phyloP scores from a whole-genome alignment of 1,140 invertebrate species.

The Cydia fagiglandana region DNA sequence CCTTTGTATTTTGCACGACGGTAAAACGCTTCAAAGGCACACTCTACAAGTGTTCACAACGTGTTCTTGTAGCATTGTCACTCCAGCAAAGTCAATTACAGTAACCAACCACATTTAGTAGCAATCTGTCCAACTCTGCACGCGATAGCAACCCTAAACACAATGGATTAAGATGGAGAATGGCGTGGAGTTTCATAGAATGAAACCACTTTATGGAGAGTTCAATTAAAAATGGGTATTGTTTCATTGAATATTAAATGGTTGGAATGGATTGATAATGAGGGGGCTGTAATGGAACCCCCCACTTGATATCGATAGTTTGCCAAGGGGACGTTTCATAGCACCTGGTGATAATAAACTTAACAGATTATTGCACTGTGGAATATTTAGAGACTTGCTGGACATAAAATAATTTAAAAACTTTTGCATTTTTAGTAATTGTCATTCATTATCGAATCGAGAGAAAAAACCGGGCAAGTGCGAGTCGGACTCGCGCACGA shows the following conservation, averaged over 20 bases:
- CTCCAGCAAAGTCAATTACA: conserved; percentile 22
- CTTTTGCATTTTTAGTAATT: no score
- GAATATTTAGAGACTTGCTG: background rate
- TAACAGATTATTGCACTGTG: background rate
- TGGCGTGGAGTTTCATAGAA: conserved; percentile 4
- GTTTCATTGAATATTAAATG: conserved; percentile 31
- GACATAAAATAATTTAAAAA: background rate
- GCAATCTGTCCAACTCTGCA: conserved; percentile 7
- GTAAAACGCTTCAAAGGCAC: background rate
- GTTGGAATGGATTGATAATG: conserved; percentile 9
- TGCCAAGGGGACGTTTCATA: background rate
- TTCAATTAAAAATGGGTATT: conserved; percentile 27
- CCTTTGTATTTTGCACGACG: background rate
- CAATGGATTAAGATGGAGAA: background rate
- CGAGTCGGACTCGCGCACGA: no score
- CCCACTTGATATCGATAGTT: conserved; percentile 26
- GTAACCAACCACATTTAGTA: conserved; percentile 21
- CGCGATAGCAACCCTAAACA: background rate
- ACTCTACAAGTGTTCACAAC: conserved; percentile 8
- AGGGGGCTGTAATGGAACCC: conserved; percentile 21
- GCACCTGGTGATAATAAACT: conserved; percentile 14
- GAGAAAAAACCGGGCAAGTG: no score
- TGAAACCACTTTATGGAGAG: conserved; percentile 29
- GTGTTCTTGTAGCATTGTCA: background rate
- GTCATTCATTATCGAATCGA: no score